Percentiles rank a stretch among this genome's conserved stretches.
Evolutionary conservation across 2,113 vertebrate genomes (phyloP).

Genomic region (Esox niger): DNA sequence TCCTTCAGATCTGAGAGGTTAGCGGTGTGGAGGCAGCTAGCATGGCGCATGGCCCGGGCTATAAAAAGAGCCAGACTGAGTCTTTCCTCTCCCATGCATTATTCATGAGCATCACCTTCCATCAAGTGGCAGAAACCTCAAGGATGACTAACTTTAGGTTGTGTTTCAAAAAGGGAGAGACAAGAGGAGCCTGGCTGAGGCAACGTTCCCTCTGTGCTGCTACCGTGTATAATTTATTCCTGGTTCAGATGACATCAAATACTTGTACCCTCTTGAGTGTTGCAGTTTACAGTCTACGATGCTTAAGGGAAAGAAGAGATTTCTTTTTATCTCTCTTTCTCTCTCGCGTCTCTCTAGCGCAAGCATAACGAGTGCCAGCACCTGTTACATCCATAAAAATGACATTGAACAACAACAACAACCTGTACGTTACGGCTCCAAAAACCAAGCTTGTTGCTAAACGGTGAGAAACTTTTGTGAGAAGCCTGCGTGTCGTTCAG

Average conservation of each 20-base stretch:
- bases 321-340: background rate
- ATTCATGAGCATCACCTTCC: constrained; percentile 91
- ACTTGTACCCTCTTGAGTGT: constrained; percentile 40
- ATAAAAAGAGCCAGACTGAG: constrained; percentile 95
- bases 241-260: constrained; percentile 47
- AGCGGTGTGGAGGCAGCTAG: constrained; percentile 34
- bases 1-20: constrained; percentile 72
- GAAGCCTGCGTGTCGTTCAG: background rate
- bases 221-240: constrained; percentile 51
- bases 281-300: constrained; percentile 39
- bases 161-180: constrained; percentile 67
- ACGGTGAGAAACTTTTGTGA: constrained; percentile 25
- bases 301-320: constrained; percentile 18
- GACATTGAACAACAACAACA: constrained; percentile 56
- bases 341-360: constrained; percentile 52
- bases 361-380: constrained; percentile 66
- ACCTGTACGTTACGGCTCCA: constrained; percentile 49
- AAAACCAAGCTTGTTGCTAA: constrained; percentile 40
- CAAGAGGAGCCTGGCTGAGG: constrained; percentile 19
- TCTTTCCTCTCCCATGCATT: constrained; percentile 98
- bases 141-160: constrained; percentile 87
- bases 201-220: constrained; percentile 25
- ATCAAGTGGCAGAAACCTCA: constrained; percentile 90
- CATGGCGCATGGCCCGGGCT: constrained; percentile 61
- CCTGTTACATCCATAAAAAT: constrained; percentile 78